Conservation (phyloP, 2,113 vertebrate genomes). For the Anarrhichthys ocellatus region DNA sequence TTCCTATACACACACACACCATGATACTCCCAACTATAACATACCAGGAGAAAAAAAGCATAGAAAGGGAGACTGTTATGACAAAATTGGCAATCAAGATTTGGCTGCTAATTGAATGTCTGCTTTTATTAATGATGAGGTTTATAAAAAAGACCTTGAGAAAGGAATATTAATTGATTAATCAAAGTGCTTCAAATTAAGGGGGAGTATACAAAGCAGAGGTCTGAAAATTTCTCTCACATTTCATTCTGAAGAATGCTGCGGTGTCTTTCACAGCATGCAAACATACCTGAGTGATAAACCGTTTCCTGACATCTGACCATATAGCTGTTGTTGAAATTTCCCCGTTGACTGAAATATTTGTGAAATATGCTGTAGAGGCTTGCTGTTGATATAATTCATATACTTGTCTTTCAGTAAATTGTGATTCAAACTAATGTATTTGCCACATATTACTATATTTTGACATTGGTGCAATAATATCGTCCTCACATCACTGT, state of each 20-base stretch:
- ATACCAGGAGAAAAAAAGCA: slow-evolving; percentile 59
- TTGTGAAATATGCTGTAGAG: not conserved
- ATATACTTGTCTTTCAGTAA: not conserved
- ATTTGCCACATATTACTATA: not conserved
- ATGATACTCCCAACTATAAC: slow-evolving; percentile 71
- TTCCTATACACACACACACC: slow-evolving; percentile 73
- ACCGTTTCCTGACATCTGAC: slow-evolving; percentile 2
- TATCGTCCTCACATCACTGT: not conserved
- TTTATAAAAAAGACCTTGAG: slow-evolving; percentile 92
- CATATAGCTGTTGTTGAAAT: not conserved
- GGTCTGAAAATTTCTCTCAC: slow-evolving; percentile 10
- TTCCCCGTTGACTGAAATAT: not conserved
- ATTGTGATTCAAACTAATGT: not conserved
- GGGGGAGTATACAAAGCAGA: slow-evolving; percentile 55
- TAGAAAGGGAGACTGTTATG: slow-evolving; percentile 81
- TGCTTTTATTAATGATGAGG: slow-evolving; percentile 96
- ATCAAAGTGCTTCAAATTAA: slow-evolving; percentile 73
- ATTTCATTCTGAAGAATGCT: slow-evolving; percentile 37
- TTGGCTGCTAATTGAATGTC: slow-evolving; percentile 93
- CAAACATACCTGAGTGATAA: slow-evolving; percentile 3
- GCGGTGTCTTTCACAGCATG: slow-evolving; percentile 10
- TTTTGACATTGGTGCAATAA: not conserved
- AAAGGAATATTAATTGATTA: slow-evolving; percentile 89
- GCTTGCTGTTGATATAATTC: not conserved
- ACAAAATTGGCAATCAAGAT: slow-evolving; percentile 89